These are phyloP conservation scores for Neofelis nebulosa DNA, from an alignment of 2,113 vertebrate species.

Conservation along the genomic window DNA sequence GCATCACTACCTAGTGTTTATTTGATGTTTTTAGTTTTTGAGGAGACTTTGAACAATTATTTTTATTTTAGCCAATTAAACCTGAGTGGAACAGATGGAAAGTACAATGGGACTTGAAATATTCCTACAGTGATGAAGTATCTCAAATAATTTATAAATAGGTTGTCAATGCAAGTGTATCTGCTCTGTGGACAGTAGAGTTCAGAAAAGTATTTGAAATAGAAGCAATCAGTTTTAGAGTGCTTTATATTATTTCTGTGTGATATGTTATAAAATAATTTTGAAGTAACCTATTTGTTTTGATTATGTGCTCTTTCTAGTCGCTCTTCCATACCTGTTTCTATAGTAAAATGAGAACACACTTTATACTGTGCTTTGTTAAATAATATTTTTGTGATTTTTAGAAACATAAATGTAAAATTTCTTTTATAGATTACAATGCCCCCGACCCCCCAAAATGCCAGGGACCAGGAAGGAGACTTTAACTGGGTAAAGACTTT, in stretches of 20 bases:
- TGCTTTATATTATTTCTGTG: neutral
- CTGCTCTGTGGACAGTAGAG: neutral
- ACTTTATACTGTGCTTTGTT: neutral
- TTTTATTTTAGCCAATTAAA: neutral
- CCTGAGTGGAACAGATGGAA: neutral
- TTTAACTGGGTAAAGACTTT: neutral
- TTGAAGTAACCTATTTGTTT: constrained; percentile 21
- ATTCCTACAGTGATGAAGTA: neutral
- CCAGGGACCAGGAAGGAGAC: neutral
- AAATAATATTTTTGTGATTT: neutral
- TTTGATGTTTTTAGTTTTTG: constrained; percentile 36
- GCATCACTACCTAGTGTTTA: neutral
- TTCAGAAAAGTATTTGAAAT: constrained; percentile 45
- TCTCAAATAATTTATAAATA: constrained; percentile 5
- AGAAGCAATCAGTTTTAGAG: constrained; percentile 2
- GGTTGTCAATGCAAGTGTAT: neutral
- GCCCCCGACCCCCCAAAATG: neutral
- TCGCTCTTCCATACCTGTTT: neutral
- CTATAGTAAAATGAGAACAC: constrained; percentile 10
- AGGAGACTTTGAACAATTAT: neutral
- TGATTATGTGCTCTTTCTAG: neutral
- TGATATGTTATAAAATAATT: neutral
- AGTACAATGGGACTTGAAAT: neutral
- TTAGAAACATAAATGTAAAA: neutral
- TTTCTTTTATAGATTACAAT: neutral